Evolutionary conservation across 2,113 vertebrate genomes (phyloP), one percentile per base, ranked within the genome.

Genomic region (Rhinolophus sinicus): DNA sequence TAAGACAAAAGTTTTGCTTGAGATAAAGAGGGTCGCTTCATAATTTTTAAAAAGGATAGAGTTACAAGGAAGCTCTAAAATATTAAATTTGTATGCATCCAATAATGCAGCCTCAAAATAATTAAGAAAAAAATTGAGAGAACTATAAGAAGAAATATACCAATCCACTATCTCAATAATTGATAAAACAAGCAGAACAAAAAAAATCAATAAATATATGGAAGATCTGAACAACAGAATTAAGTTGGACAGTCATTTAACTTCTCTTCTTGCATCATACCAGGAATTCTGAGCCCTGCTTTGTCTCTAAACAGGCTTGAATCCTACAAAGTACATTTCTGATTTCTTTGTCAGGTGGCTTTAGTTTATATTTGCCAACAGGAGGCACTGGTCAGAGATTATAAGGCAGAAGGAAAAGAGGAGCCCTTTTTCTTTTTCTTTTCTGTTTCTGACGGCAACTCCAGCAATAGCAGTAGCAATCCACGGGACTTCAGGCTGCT

Each of bases 11-110:
- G 47, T 89, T 26, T 89, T 65, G 62, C 44, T 93, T 86, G 38
- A 38, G 35, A 90, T 38, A 93, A 78, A 40, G 22, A 90, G 26
- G n/a, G 38, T 80, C 30, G 84, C 40, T 80, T 33, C 40, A 67
- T 84, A 78, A 95, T 80, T 88, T 93, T 76, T 93, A 13, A n/a
- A 54, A 77, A 81, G 56, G 38, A 50, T 64, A 72, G 38, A 4
- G 30, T 92, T 94, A 58, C 38, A 22, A 81, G 80, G 73, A 90
- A 86, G 50, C 50, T 75, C 78, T 93, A 80, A 96, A 89, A 75
- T 75, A 75, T 86, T 90, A 85, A 30, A 30, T 88, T 50, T 84
- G 33, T 80, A 83, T 78, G 50, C 3, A 21, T 60, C 50, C 56
- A 83, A 19, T 67, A 58, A 88, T 47, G 60, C 11, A 56, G n/a